Base-by-base conservation (phyloP, 1,140 invertebrate genomes). In the Diorhabda carinulata region DNA sequence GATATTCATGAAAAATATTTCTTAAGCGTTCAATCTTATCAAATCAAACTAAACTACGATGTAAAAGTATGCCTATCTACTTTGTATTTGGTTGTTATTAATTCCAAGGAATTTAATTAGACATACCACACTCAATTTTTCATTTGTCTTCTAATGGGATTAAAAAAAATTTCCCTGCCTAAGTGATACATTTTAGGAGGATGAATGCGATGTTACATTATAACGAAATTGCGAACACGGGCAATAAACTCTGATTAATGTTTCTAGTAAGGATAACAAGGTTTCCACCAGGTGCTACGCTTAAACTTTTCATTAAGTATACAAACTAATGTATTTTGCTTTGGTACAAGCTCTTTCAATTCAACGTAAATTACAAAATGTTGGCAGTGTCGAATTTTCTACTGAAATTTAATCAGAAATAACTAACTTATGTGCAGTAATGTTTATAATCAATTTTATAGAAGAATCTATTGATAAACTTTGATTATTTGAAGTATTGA, bases 221-320 rank as follows among this genome's bases (percentile, higher is more conserved):
- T 52, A 52, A n/a, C 47, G 47, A 52, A 52, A 52, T 52, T 52
- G 47, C 47, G 47, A 52, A 52, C 47, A 52, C 47, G 3, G 47
- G 47, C 47, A 52, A 52, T 52, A 52, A 52, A 52, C 47, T 52
- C 47, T 52, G 47, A 52, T 52, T 52, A 52, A 52, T 52, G 47
- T 52, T 52, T n/a, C n/a, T 52, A 52, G 47, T 52, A 52, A 52
- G 47, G 47, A 52, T 52, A 52, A 52, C 47, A 52, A n/a, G 6
- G 47, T 52, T 52, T 6, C 47, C 47, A n/a, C 47, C 47, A 52
- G 47, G 47, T 52, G 47, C 6, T 52, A n/a, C 47, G 47, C 47
- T 52, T 4, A 6, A 52, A n/a, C 47, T 52, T 52, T 52, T 52
- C 47, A 52, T 52, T 52, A 52, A 52, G 6, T 52, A 52, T n/a